Base-by-base conservation (phyloP, 2,888 invertebrate species). In the Carabus problematicus region DNA sequence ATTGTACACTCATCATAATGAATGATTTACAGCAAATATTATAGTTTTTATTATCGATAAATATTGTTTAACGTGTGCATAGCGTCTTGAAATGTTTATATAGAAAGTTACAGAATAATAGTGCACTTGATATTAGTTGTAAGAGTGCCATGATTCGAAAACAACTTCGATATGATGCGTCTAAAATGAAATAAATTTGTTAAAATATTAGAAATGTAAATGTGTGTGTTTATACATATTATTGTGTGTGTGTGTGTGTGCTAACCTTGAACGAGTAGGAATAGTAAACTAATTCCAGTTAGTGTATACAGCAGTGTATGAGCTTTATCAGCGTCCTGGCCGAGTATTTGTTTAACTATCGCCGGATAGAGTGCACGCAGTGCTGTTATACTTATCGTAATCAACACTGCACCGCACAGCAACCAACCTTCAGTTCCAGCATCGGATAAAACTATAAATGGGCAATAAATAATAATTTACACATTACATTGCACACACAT, bases 71-170 rank as follows among this genome's bases (percentile, higher is more conserved):
- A 45, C 14, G 45, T 45, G 45, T 45, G 7, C 14, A 45, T 7
- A 11, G 7, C 7, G 3, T 45, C 3, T 45, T 45, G 3, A 45
- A 45, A 45, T 45, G 45, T 45, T 45, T 12, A 14, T 45, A 14
- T 45, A 45, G 45, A 72, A 77, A 80, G 73, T 80, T 81, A 8
- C 76, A 74, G 42, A 81, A 77, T 80, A 81, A 81, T 42, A 81
- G 64, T 56, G 76, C 75, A 11, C 81, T 81, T 40, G 76, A 77
- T 16, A 79, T 72, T 70, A 82, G 79, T 63, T 82, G 80, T n/a
- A 81, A 70, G 0, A 80, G 54, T 6, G 79, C 79, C 75, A 81
- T 77, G 49, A 80, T 61, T 59, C 78, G 74, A 70, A 82, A 81
- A 64, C 80, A 78, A 54, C 75, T 75, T 59, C 76, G 76, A 67